Percentiles rank a stretch among this genome's conserved stretches.
Conservation (phyloP, 2,888 invertebrate species). For the Xestia xanthographa region DNA sequence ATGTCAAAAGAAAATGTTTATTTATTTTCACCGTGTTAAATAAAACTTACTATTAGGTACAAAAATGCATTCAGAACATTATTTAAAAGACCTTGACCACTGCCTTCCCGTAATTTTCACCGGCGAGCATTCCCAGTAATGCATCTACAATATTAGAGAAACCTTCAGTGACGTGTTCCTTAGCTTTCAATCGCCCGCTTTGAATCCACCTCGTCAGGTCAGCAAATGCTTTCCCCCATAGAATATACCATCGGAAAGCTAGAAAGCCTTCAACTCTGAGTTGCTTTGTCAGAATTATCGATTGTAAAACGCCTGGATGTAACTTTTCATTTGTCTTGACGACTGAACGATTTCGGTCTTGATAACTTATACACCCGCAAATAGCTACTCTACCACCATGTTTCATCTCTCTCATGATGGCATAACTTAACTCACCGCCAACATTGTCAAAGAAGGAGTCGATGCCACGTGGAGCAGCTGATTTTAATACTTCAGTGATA, state of each 20-base stretch:
- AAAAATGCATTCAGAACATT: neutral
- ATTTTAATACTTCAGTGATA: conserved; percentile 88
- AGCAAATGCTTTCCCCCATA: conserved; percentile 17
- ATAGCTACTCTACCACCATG: conserved; percentile 90
- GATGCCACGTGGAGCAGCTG: conserved; percentile 89
- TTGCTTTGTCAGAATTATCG: conserved; percentile 7
- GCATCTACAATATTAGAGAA: conserved; percentile 22
- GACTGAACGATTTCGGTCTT: conserved; percentile 5
- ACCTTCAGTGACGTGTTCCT: conserved; percentile 22
- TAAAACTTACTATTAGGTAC: neutral
- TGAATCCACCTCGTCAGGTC: neutral
- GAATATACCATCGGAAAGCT: conserved; percentile 9
- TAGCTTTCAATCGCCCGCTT: neutral
- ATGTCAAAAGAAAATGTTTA: neutral
- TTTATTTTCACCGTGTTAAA: neutral
- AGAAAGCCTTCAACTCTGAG: conserved; percentile 22
- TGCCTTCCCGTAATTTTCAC: conserved; percentile 18
- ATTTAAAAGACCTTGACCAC: conserved; percentile 17
- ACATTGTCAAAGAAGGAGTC: conserved; percentile 95
- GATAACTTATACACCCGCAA: conserved; percentile 49
- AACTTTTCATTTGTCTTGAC: neutral
- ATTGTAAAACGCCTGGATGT: conserved; percentile 83
- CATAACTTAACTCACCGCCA: conserved; percentile 91
- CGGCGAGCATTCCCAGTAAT: neutral
- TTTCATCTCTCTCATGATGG: conserved; percentile 91